These are phyloP conservation scores for Hyla sarda DNA, from an alignment of 2,113 vertebrate genomes.

Conservation along the genomic window DNA sequence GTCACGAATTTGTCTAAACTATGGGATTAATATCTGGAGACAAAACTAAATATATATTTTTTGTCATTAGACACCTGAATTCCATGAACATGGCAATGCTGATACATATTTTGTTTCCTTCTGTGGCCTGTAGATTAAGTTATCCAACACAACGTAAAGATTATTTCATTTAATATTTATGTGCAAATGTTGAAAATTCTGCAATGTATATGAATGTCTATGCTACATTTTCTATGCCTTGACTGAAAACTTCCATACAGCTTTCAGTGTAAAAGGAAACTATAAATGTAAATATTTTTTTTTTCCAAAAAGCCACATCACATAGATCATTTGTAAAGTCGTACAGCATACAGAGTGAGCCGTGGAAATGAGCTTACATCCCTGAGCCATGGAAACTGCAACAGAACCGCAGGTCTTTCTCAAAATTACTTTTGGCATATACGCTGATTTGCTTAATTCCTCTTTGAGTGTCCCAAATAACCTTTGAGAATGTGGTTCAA, in stretches of 20 bases:
- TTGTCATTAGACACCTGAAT: not conserved
- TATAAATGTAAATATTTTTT: constrained; percentile 17
- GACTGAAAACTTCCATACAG: not conserved
- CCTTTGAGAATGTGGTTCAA: constrained; percentile 70
- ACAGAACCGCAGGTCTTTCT: constrained; percentile 63
- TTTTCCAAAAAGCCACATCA: constrained; percentile 6
- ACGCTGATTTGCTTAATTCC: constrained; percentile 75
- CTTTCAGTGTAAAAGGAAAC: not conserved
- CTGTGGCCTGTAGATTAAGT: not conserved
- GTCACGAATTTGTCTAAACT: no score
- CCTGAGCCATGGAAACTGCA: constrained; percentile 27
- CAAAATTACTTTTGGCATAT: constrained; percentile 76
- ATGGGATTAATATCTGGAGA: no score
- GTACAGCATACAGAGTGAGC: not conserved
- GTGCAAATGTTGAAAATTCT: not conserved
- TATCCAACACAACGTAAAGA: not conserved
- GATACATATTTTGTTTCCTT: not conserved
- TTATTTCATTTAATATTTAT: not conserved
- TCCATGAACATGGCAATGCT: not conserved
- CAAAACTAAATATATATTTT: not conserved
- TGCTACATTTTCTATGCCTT: not conserved
- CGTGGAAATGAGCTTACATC: not conserved
- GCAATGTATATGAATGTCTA: not conserved
- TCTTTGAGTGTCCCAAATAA: constrained; percentile 78
- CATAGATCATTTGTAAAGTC: not conserved